Evolutionary conservation across 2,797 vertebrate species (phyloP).

Genomic region (Cyclura pinguis): DNA sequence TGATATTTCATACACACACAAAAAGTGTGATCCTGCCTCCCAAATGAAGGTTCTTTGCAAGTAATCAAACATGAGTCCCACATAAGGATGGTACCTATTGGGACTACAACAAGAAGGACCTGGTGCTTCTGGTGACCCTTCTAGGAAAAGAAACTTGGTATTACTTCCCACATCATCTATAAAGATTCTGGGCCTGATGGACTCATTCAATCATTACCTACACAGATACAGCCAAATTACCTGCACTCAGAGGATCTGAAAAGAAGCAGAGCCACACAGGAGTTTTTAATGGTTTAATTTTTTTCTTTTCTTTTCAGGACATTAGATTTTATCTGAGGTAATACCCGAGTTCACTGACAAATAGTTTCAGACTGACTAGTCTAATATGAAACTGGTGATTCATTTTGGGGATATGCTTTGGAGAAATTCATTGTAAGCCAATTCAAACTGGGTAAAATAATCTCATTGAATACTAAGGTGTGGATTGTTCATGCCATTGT

Average conservation of each 20-base stretch:
- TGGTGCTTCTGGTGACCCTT: background rate
- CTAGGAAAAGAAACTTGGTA: background rate
- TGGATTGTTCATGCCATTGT: too few relatives aligned
- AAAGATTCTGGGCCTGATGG: background rate
- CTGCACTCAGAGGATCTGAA: background rate
- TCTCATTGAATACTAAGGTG: too few relatives aligned
- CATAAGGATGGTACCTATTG: background rate
- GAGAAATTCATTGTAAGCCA: background rate
- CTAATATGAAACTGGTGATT: background rate
- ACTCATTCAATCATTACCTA: background rate
- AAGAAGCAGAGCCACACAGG: background rate
- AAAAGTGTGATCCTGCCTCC: background rate
- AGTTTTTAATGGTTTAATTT: constrained; percentile 14
- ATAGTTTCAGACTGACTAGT: background rate
- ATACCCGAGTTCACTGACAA: background rate
- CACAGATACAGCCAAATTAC: background rate
- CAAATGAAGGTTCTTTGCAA: background rate
- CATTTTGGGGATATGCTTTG: background rate
- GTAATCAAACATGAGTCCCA: background rate
- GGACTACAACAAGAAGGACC: background rate
- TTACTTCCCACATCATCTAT: background rate
- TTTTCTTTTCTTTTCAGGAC: background rate
- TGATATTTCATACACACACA: background rate
- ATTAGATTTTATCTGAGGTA: background rate
- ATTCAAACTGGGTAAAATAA: background rate